Evolutionary conservation across 2,113 vertebrate genomes (phyloP).

Genomic region (Okapia johnstoni): DNA sequence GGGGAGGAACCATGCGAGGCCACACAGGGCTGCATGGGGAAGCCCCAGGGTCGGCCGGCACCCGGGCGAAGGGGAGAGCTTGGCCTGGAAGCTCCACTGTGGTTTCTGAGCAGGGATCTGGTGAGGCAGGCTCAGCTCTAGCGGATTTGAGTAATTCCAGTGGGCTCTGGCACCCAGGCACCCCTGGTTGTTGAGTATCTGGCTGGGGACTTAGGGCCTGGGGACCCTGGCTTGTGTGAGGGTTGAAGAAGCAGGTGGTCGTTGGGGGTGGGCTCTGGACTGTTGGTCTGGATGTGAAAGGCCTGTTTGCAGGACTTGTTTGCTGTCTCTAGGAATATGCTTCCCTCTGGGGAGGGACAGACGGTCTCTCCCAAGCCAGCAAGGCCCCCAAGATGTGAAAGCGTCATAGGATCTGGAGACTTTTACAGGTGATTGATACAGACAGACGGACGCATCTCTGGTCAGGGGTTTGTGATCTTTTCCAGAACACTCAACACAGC

Average conservation of each 20-base stretch:
- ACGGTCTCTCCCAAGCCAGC: too few species aligned
- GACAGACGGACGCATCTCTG: fast-evolving
- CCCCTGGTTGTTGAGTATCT: fast-evolving
- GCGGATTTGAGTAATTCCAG: fast-evolving
- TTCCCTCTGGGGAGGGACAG: not conserved
- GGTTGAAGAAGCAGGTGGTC: not conserved
- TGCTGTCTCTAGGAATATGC: not conserved
- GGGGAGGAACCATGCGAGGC: fast-evolving
- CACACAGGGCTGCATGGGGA: fast-evolving
- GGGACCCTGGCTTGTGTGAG: fast-evolving
- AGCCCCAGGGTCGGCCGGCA: fast-evolving
- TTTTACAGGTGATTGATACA: fast-evolving
- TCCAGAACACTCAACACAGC: fast-evolving
- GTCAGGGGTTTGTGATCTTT: fast-evolving
- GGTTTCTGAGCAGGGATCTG: not conserved
- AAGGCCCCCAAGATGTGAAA: too few species aligned
- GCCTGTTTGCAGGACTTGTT: not conserved
- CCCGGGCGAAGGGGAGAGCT: fast-evolving
- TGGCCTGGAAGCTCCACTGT: fast-evolving
- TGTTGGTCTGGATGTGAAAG: not conserved
- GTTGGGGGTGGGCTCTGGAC: fast-evolving
- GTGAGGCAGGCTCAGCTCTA: too few species aligned
- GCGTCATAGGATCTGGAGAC: too few species aligned
- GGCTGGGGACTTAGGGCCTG: too few species aligned
- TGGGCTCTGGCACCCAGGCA: fast-evolving